Base-by-base conservation (phyloP, 2,888 invertebrate genomes). In the Dione juno region DNA sequence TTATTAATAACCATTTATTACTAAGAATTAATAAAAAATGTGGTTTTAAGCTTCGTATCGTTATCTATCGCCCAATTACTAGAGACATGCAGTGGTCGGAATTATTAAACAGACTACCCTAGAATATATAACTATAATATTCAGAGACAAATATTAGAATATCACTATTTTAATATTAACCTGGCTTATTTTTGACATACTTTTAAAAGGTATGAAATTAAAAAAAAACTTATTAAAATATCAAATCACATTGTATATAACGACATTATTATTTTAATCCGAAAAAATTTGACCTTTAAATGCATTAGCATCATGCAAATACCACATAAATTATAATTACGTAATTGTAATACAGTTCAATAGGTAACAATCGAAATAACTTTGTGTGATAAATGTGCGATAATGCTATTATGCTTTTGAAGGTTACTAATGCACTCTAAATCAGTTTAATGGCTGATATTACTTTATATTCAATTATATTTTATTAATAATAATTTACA, bases 301-400 rank as follows among this genome's bases (percentile, higher is more conserved):
- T 40, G 14, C 16, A 37, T 54, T 37, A 35, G 57, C 37, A 57
- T 40, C 16, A 19, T 57, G 19, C 16, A 57, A 57, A 57, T 57
- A 37, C 16, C 57, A 40, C 37, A 57, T 40, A 40, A 19, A 37
- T 37, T 57, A 57, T 40, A 40, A 19, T 57, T 37, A 57, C 57
- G 57, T 40, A 37, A 57, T 37, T 57, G 16, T 57, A 37, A 40
- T 19, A 57, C 16, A 57, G 37, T 57, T 57, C 16, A 40, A 57
- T 40, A 57, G 37, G 16, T 37, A 57, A 57, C 57, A 57, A 57
- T 57, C 37, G 37, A 57, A 57, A 63, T 66, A 61, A 45, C 48
- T 40, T 57, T 21, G 19, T 21, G 19, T 19, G 19, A 50, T 10
- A 28, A 28, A 41, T 41, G 41, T 48, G 16, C 48, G 48, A 57